Percentiles rank a stretch among this genome's conserved stretches.
phyloP scores from a whole-genome alignment of 2,888 invertebrate genomes.

The Microplitis manilae region DNA sequence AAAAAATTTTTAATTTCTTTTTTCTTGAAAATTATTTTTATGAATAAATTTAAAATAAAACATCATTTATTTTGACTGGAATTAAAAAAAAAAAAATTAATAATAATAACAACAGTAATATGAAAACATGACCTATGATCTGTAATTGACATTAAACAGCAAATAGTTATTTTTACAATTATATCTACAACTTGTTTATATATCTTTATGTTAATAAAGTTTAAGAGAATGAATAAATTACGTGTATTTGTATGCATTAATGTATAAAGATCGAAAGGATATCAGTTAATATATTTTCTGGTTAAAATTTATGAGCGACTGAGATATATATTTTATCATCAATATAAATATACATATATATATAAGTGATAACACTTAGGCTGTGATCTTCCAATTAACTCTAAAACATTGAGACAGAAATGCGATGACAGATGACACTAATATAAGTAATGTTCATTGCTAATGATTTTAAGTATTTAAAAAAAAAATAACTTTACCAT shows the following conservation, averaged over 20 bases:
- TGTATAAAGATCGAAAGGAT: not conserved
- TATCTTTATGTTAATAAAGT: no score
- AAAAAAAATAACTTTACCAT: not conserved
- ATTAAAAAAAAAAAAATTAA: not conserved
- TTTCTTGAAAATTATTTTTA: no score
- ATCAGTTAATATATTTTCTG: not conserved
- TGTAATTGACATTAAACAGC: not conserved
- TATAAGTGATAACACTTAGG: not conserved
- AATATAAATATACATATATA: not conserved
- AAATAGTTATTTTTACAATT: not conserved
- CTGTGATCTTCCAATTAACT: not conserved
- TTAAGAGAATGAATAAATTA: not conserved
- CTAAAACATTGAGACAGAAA: not conserved
- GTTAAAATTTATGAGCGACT: not conserved
- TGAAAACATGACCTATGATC: not conserved
- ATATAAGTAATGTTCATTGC: not conserved
- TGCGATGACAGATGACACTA: not conserved
- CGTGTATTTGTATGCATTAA: not conserved
- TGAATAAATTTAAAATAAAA: not conserved
- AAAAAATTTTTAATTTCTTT: not conserved
- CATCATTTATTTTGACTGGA: not conserved
- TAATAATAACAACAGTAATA: not conserved
- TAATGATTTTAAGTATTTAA: not conserved
- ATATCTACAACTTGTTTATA: not conserved
- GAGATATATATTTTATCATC: not conserved